These are phyloP conservation scores for Nannoperca australis DNA, from an alignment of 2,797 vertebrate species.

Conservation along the genomic window DNA sequence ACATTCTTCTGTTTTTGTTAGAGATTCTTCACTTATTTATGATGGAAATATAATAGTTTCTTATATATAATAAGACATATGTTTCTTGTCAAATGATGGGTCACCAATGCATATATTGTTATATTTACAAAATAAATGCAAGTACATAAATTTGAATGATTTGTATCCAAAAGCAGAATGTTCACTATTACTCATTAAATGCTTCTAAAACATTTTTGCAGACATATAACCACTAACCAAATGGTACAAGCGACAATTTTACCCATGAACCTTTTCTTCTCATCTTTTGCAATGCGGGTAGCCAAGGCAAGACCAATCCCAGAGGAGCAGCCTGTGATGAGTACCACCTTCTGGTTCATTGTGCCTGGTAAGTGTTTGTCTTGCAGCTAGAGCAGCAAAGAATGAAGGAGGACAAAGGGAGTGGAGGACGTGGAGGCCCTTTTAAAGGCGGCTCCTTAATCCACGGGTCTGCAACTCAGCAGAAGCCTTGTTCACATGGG, in stretches of 20 bases:
- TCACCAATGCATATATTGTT: background rate
- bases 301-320: slow-evolving; percentile 91
- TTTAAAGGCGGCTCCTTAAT: slow-evolving; percentile 73
- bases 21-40: too few relatives aligned
- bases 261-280: slow-evolving; percentile 93
- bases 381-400: slow-evolving; percentile 32
- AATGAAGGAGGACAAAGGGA: slow-evolving; percentile 33
- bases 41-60: too few relatives aligned
- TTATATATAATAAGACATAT: too few relatives aligned
- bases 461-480: slow-evolving; percentile 83
- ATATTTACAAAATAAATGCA: background rate
- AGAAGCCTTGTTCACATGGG: slow-evolving; percentile 66
- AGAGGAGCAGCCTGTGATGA: slow-evolving; percentile 92
- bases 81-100: too few relatives aligned
- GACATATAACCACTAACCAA: background rate
- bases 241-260: slow-evolving; percentile 53
- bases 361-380: slow-evolving; percentile 42
- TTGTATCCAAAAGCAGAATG: background rate
- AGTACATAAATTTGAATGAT: background rate
- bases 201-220: background rate
- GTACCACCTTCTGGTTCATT: slow-evolving; percentile 89
- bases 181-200: background rate
- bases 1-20: background rate
- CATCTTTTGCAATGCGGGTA: slow-evolving; percentile 87
- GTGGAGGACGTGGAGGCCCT: slow-evolving; percentile 10